phyloP scores from a whole-genome alignment of 2,113 vertebrate genomes.

The Telmatochromis brachygnathus region DNA sequence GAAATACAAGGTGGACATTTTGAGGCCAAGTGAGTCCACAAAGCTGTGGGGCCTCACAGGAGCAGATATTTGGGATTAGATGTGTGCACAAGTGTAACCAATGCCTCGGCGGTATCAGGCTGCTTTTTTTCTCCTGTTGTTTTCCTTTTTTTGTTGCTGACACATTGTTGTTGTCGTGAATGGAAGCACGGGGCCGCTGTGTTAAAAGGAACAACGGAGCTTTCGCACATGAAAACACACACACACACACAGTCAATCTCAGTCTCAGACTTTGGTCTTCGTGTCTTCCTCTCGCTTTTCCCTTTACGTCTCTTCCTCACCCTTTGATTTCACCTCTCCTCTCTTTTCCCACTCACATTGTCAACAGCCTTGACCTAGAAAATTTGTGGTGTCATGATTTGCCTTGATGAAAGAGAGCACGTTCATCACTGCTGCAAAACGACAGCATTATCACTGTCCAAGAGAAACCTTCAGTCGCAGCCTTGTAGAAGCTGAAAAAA shows the following conservation, averaged over 20 bases:
- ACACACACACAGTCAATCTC: not conserved
- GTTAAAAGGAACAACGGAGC: conserved; percentile 27
- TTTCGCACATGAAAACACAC: conserved; percentile 5
- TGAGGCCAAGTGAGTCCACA: not conserved
- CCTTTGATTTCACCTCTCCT: not conserved
- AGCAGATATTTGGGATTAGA: not conserved
- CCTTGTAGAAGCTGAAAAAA: not conserved
- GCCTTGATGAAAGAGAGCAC: conserved; percentile 7
- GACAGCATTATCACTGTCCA: not conserved
- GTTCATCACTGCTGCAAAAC: not conserved
- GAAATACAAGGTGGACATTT: not conserved
- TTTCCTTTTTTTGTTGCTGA: not conserved
- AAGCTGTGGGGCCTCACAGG: not conserved
- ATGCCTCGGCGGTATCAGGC: not conserved
- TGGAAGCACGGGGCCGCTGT: not conserved
- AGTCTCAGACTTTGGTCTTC: not conserved
- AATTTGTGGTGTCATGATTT: conserved; percentile 18
- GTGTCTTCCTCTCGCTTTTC: not conserved
- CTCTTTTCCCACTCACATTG: not conserved
- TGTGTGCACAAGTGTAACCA: not conserved
- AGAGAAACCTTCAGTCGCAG: not conserved
- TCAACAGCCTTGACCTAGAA: conserved; percentile 34
- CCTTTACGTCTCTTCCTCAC: not conserved
- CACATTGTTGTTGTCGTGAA: not conserved
- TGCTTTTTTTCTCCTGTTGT: not conserved